Base-by-base conservation (phyloP, 2,113 vertebrate genomes). In the Ploceus nigricollis region DNA sequence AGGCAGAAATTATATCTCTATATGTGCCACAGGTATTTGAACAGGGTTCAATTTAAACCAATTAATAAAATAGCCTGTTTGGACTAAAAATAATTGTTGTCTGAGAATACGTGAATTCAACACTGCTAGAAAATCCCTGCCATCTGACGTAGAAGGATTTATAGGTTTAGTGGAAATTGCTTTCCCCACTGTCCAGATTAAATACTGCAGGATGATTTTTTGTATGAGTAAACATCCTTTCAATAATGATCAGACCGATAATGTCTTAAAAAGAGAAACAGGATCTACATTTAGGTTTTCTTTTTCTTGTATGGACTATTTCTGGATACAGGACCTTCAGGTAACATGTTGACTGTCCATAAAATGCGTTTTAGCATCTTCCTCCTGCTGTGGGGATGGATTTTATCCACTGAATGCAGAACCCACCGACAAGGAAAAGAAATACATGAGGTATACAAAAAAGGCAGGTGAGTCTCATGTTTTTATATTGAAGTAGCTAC, bases 131-230 rank as follows among this genome's bases (percentile, higher is more conserved):
- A 98, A 98, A 99, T 99, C 98, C 98, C 97, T 97, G 97, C 97
- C 98, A 98, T 98, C 98, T 99, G 98, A 99, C 98, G 97, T 98
- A 97, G 98, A 97, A 95, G 98, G 98, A 98, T 98, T 99, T 99
- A 98, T 97, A 98, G 98, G 98, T 98, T 99, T 98, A 98, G 98
- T 98, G 97, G 97, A 98, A 98, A 98, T 98, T 98, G 98, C 98
- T 98, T 98, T 98, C 97, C 98, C 97, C 96, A 97, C 98, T 97
- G 93, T 97, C 93, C 97, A 98, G 98, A 98, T 99, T 98, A 98
- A 98, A 98, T 96, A 97, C 97, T 95, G 97, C 95, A 96, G 97
- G 97, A 97, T 98, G 97, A 96, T 97, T 97, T 97, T 97, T 96
- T 61, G 90, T 94, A 94, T 95, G 96, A 97, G 97, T 98, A 98